A percentile compares a stretch with the other conserved stretches of the same genome.
These are phyloP conservation scores for Drosophila aldrichi DNA, from an alignment of 2,888 invertebrate genomes.

Conservation along the genomic window DNA sequence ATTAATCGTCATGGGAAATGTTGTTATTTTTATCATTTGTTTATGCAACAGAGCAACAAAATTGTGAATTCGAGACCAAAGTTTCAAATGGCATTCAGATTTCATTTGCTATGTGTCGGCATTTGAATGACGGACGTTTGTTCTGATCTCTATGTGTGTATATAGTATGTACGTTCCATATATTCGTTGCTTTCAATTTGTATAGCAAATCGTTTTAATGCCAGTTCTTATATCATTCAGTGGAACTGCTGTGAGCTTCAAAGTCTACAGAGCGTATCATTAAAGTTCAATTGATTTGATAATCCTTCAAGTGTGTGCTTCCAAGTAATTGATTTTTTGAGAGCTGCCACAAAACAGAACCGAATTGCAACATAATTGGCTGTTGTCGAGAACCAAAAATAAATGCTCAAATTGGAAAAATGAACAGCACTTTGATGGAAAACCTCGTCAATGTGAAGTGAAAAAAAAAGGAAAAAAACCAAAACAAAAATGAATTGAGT, in stretches of 20 bases:
- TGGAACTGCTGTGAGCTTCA: conserved; percentile 19
- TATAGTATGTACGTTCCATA: not conserved
- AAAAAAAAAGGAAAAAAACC: conserved; percentile 14
- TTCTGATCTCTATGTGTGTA: conserved; percentile 23
- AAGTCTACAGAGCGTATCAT: conserved; percentile 24
- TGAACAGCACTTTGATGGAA: conserved; percentile 47
- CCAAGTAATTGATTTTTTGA: conserved; percentile 24
- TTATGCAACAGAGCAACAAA: conserved; percentile 43
- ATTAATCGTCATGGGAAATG: conserved; percentile 75
- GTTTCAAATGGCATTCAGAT: conserved; percentile 37
- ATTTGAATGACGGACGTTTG: conserved; percentile 60
- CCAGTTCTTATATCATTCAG: conserved; percentile 18
- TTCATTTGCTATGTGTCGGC: conserved; percentile 54
- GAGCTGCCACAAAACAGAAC: conserved; percentile 32
- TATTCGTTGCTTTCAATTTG: conserved; percentile 1
- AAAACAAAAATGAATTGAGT: conserved; percentile 4
- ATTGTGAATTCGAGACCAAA: conserved; percentile 51
- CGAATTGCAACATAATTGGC: conserved; percentile 49
- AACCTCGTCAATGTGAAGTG: conserved; percentile 40
- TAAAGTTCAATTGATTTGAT: conserved; percentile 49
- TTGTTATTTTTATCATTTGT: conserved; percentile 50
- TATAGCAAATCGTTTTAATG: conserved; percentile 27
- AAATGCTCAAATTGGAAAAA: conserved; percentile 42
- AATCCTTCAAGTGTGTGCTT: conserved; percentile 40
- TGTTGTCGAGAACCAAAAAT: conserved; percentile 8